Base-by-base conservation (phyloP, 2,797 vertebrate species). In the Rhabdophis nuchalis region DNA sequence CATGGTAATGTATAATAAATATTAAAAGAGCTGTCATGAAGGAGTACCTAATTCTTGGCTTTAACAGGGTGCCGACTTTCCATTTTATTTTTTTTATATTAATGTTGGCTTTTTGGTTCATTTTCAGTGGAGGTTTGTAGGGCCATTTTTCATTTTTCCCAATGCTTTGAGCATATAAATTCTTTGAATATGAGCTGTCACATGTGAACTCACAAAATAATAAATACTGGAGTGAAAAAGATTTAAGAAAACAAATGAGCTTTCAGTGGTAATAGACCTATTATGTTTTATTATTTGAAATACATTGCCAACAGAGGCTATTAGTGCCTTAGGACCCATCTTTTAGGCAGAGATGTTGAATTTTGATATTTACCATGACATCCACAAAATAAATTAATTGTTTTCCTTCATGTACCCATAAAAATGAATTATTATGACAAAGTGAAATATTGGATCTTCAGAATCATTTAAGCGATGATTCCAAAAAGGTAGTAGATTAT, bases 211-310 rank as follows among this genome's bases (percentile, higher is more conserved):
- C 60, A 77, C 46, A 14, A 0, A 87, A 60, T 53, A 88, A 32
- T 29, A 57, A 89, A 56, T 27, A 92, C 4, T 93, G 23, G 57
- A 16, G 68, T 56, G 1, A 85, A 0, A 0, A 64, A 16, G 87
- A 91, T 57, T 87, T 72, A 27, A 25, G 0, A 8, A 32, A 92
- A 46, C 64, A 27, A 90, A 91, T 88, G 68, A 85, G 0, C 25
- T 25, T 36, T 41, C 5, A 27, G 64, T 72, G 2, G 0, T 36
- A 52, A 52, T 3, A 89, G 64, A 50, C 46, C 88, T 87, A 57
- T 85, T 88, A 85, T 85, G 86, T 72, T 92, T 93, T 92, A 82
- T 88, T 90, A 90, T 93, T 93, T 93, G 90, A 90, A 88, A 2
- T n/a, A 4, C 9, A 10, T 91, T 68, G 11, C 36, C 25, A 0